Evolutionary conservation across 2,888 invertebrate species (phyloP), one percentile per base, ranked within the genome.

Genomic region (Andrena trimmerana): DNA sequence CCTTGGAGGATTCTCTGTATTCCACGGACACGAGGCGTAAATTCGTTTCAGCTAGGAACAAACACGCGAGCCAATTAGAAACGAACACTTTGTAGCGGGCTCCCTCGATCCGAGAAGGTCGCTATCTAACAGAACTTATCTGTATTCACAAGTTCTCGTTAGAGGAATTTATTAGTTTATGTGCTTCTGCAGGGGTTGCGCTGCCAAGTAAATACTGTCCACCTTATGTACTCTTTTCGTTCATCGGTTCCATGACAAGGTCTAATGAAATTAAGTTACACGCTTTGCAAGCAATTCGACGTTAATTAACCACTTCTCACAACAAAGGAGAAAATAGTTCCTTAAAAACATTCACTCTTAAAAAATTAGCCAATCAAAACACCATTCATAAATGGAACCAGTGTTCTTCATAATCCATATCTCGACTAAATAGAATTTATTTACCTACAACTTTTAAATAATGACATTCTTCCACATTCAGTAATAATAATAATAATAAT

Each of bases 31-130:
- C 69, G 72, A 69, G 59, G 59, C 78, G 81, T 69, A 85, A 84
- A 85, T 85, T 81, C 78, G 76, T 76, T 81, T 85, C 67, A 65
- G 69, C 75, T 78, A 69, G 69, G 68, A 72, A 84, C 81, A 81
- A 84, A 81, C 84, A 85, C 70, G 82, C 71, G 76, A 78, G 85
- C 85, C 82, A 85, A 85, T 85, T 85, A 85, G 85, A 85, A 81
- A 78, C 71, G 73, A 85, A 81, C 81, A 81, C 76, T 85, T 70
- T 84, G 78, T 81, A 75, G 57, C 52, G 60, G 71, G 63, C 60
- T 63, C 67, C 20, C 70, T 73, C 65, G 81, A 77, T 70, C 57
- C 62, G 81, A 76, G 85, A 70, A 78, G 70, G 73, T 67, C 72
- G 75, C 75, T 52, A 50, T 67, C 63, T 70, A 81, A 84, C 72